Percentiles rank a stretch among this genome's conserved stretches.
phyloP scores from a whole-genome alignment of 30 jellyfish, hydroid and myxozoan species.

The Mastigias papua region DNA sequence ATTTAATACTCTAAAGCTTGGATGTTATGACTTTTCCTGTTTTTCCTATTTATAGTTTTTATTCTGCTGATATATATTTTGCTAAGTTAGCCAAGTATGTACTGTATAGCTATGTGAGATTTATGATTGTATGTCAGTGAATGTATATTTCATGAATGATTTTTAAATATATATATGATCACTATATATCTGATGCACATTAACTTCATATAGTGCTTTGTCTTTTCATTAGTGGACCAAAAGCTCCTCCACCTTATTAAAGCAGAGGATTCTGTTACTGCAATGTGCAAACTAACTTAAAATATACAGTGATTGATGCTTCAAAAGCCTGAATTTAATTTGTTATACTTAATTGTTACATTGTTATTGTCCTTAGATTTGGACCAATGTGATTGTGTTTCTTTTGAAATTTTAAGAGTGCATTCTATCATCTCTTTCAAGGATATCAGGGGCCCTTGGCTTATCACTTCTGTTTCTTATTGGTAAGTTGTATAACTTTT shows the following conservation, averaged over 20 bases:
- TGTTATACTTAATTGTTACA: too few relatives aligned
- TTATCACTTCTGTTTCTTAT: conserved; percentile 71
- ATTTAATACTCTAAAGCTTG: neutral
- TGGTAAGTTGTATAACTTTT: conserved; percentile 51
- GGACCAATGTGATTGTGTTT: neutral
- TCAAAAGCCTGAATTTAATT: too few relatives aligned
- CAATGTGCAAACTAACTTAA: too few relatives aligned
- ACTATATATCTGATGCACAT: too few relatives aligned
- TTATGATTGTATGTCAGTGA: neutral
- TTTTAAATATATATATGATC: too few relatives aligned
- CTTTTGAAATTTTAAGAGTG: neutral
- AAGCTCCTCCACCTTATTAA: too few relatives aligned
- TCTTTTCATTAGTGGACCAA: too few relatives aligned
- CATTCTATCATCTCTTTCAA: conserved; percentile 21
- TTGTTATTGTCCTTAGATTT: too few relatives aligned
- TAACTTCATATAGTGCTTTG: too few relatives aligned
- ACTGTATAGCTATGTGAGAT: neutral
- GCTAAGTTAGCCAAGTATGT: neutral
- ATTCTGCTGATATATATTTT: neutral
- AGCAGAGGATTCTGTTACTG: too few relatives aligned
- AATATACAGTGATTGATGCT: too few relatives aligned
- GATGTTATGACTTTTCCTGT: neutral
- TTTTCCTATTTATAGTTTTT: neutral
- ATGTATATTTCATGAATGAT: neutral
- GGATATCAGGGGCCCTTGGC: conserved; percentile 76